Evolutionary conservation across 1,140 invertebrate species (phyloP).

Genomic region (Neotoxoptera formosana): DNA sequence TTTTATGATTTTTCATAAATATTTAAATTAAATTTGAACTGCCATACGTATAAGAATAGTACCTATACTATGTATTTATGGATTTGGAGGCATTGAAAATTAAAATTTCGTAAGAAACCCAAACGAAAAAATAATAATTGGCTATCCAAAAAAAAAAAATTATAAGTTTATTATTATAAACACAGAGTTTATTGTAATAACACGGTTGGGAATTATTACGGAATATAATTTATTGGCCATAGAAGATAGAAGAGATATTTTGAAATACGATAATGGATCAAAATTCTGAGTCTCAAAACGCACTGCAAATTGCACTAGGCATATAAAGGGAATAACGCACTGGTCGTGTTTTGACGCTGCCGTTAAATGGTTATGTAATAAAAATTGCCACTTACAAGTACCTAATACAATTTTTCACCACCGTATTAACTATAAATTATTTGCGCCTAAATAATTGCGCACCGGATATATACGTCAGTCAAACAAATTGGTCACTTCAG

Average conservation of each 20-base stretch:
- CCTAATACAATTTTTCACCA: not conserved
- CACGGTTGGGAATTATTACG: too few species aligned
- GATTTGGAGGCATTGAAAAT: not conserved
- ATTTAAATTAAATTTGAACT: not conserved
- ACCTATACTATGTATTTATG: not conserved
- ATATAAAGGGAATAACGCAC: not conserved
- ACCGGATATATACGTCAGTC: not conserved
- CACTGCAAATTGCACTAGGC: not conserved
- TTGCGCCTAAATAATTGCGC: not conserved
- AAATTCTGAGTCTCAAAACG: not conserved
- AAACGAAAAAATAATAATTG: not conserved
- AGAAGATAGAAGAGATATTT: not conserved
- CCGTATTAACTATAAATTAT: not conserved
- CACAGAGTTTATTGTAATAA: not conserved
- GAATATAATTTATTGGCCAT: not conserved
- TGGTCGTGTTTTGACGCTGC: not conserved
- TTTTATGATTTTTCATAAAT: not conserved
- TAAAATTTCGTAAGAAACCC: not conserved
- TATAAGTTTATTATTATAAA: not conserved
- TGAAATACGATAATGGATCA: not conserved
- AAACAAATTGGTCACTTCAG: slow-evolving; percentile 2
- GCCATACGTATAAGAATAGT: not conserved
- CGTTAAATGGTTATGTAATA: not conserved
- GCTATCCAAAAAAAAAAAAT: not conserved
- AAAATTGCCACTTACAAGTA: not conserved